Evolutionary conservation across 2,888 invertebrate species (phyloP).

Genomic region (Galeopsomyia nigrocyanea): DNA sequence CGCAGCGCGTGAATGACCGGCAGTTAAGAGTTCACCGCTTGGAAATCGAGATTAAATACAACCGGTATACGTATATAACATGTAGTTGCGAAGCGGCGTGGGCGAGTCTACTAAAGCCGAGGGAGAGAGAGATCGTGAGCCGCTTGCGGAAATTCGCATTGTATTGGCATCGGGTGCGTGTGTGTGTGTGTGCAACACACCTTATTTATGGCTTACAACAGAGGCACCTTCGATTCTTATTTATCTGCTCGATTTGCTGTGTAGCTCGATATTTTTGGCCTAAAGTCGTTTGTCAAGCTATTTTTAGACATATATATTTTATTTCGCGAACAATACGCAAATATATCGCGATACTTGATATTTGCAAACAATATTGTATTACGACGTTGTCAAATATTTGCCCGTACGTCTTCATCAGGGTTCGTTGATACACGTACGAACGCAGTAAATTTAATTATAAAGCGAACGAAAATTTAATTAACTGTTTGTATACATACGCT

Average conservation of each 20-base stretch:
- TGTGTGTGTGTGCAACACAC: neutral
- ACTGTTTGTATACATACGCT: too few species aligned
- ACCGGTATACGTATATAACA: slow-evolving; percentile 26
- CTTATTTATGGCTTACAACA: slow-evolving; percentile 12
- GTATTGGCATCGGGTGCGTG: neutral
- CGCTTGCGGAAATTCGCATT: slow-evolving; percentile 5
- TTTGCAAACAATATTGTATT: too few species aligned
- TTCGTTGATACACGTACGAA: too few species aligned
- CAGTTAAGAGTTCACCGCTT: slow-evolving; percentile 11
- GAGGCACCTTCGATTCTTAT: slow-evolving; percentile 6
- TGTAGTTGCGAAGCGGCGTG: neutral
- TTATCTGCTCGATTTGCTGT: slow-evolving; percentile 10
- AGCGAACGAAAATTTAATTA: too few species aligned
- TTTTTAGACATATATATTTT: too few species aligned
- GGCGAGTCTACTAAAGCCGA: slow-evolving; percentile 3
- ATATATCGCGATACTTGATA: too few species aligned
- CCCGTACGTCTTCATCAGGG: too few species aligned
- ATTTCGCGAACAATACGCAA: too few species aligned
- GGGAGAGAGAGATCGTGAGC: slow-evolving; percentile 17
- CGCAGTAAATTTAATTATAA: too few species aligned
- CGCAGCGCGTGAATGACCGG: slow-evolving; percentile 21
- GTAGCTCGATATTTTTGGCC: too few species aligned
- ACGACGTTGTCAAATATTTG: too few species aligned
- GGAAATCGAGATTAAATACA: slow-evolving; percentile 32
- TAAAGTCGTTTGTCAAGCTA: too few species aligned